Evolutionary conservation across 2,113 vertebrate species (phyloP).

Genomic region (Chrysemys picta): DNA sequence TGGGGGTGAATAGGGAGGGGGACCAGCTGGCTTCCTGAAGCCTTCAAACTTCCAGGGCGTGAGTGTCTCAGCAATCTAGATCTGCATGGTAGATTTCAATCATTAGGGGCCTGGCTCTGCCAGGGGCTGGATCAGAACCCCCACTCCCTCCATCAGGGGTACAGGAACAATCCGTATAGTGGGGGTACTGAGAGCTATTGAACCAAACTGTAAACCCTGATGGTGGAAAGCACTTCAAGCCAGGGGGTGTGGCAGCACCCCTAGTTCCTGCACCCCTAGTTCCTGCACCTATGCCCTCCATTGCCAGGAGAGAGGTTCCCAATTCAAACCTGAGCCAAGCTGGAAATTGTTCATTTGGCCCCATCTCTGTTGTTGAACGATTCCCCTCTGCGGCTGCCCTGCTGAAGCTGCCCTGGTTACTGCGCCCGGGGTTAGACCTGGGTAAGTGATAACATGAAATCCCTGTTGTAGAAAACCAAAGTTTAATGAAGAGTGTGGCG

Average conservation of each 20-base stretch:
- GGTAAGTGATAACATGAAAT: not conserved
- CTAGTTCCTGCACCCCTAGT: too few relatives aligned
- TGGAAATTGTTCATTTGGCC: not conserved
- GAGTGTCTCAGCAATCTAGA: not conserved
- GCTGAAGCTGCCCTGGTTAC: slow-evolving; percentile 55
- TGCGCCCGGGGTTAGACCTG: not conserved
- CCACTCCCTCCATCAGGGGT: not conserved
- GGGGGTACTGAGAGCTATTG: too few relatives aligned
- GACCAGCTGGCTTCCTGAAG: not conserved
- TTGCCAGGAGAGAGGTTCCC: not conserved
- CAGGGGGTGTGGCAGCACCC: not conserved
- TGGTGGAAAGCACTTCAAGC: too few relatives aligned
- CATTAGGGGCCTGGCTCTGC: too few relatives aligned
- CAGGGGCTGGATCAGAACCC: not conserved
- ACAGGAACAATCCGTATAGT: too few relatives aligned
- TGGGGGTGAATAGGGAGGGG: not conserved
- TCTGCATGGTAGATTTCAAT: not conserved
- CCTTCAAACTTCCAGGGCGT: not conserved
- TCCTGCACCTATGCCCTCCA: not conserved
- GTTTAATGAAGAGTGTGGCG: not conserved
- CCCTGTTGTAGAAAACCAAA: not conserved
- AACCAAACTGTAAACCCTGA: too few relatives aligned
- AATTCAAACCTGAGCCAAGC: not conserved
- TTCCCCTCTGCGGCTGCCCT: not conserved
- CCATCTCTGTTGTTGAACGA: not conserved